Conservation (phyloP, 2,888 invertebrate genomes). For the Clitarchus hookeri region DNA sequence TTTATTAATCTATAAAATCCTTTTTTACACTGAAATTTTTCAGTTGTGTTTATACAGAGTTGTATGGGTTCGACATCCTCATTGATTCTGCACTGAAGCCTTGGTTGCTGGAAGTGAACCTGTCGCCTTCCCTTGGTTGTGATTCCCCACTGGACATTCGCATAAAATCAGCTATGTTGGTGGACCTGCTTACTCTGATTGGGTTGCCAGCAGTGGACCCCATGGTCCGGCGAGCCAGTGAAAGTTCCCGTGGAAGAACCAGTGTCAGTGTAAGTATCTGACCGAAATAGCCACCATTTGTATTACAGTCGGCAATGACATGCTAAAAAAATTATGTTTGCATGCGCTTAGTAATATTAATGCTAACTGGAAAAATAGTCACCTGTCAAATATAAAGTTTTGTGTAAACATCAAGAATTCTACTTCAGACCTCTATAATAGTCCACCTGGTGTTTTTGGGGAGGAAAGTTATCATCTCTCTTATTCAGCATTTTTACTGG, state of each 20-base stretch:
- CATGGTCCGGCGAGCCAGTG: conserved; percentile 56
- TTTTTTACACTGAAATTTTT: conserved; percentile 1
- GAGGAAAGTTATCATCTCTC: too few relatives aligned
- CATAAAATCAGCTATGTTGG: conserved; percentile 87
- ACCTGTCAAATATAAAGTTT: too few relatives aligned
- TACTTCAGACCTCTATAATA: too few relatives aligned
- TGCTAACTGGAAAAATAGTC: too few relatives aligned
- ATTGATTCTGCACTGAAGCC: conserved; percentile 91
- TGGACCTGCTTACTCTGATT: conserved; percentile 89
- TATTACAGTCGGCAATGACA: too few relatives aligned
- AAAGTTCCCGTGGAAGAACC: conserved; percentile 52
- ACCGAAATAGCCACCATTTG: background rate
- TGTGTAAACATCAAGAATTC: too few relatives aligned
- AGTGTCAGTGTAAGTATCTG: conserved; percentile 68
- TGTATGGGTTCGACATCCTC: conserved; percentile 94
- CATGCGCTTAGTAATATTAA: too few relatives aligned
- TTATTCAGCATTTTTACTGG: too few relatives aligned
- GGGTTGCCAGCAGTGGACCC: conserved; percentile 82
- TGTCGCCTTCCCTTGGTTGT: conserved; percentile 89
- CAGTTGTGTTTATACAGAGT: conserved; percentile 61
- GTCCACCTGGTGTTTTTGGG: too few relatives aligned
- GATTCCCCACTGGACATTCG: conserved; percentile 93
- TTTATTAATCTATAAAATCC: background rate
- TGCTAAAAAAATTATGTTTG: too few relatives aligned
- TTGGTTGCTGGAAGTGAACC: conserved; percentile 93